A percentile compares a stretch with the other conserved stretches of the same genome.
phyloP scores from a whole-genome alignment of 2,113 vertebrate genomes.

The Nesospiza acunhae region DNA sequence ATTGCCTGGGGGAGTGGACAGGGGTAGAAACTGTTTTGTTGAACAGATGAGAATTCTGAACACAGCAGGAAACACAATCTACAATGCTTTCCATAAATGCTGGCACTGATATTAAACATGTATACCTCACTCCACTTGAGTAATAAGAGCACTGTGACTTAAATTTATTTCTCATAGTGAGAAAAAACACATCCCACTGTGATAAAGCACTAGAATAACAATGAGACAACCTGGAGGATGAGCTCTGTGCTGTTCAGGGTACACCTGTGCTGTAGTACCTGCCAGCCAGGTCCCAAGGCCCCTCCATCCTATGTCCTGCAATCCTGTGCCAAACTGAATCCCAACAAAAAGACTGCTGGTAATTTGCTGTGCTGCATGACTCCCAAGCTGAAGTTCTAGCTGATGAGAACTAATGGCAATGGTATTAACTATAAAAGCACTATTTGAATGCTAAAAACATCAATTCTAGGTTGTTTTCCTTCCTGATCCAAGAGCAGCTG shows the following conservation, averaged over 20 bases:
- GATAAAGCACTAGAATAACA: background rate
- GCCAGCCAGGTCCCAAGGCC: background rate
- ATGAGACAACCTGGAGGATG: background rate
- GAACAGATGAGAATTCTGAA: background rate
- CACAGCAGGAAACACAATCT: slow-evolving; percentile 12
- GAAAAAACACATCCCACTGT: background rate
- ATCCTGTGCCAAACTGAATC: background rate
- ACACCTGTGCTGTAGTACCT: background rate
- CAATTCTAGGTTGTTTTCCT: background rate
- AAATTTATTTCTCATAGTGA: slow-evolving; percentile 12
- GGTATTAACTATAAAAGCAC: background rate
- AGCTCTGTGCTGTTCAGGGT: background rate
- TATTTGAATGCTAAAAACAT: background rate
- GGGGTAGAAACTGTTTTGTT: background rate
- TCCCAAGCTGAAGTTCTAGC: background rate
- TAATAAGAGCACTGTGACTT: background rate
- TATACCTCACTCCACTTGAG: slow-evolving; percentile 16
- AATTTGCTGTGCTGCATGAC: rapidly evolving
- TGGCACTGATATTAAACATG: slow-evolving; percentile 5
- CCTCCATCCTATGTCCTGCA: rapidly evolving
- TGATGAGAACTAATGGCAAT: background rate
- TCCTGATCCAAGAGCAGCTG: background rate
- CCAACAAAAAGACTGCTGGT: background rate
- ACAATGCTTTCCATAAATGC: slow-evolving; percentile 25
- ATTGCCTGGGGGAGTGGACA: background rate